A percentile compares a stretch with the other conserved stretches of the same genome.
Conservation (phyloP, 2,888 invertebrate genomes). For the Cartodere bifasciata region DNA sequence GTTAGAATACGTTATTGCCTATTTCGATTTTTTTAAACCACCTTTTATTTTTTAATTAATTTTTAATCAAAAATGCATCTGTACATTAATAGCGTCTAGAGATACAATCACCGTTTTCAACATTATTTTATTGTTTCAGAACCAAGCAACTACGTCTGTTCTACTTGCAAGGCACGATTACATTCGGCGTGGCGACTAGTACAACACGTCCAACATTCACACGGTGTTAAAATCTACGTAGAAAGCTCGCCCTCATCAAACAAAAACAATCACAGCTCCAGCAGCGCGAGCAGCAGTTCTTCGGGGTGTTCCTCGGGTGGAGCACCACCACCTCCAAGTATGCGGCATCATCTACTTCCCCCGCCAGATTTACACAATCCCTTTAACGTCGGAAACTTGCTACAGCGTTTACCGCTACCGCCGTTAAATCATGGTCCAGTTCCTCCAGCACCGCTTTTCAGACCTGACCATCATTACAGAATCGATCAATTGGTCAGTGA, state of each 20-base stretch:
- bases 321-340: constrained; percentile 45
- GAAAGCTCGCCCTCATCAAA: constrained; percentile 41
- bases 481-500: constrained; percentile 77
- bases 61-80: too few species aligned
- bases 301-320: constrained; percentile 40
- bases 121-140: constrained; percentile 50
- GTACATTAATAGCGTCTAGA: constrained; percentile 11
- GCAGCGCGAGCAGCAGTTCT: constrained; percentile 37
- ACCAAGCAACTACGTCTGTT: constrained; percentile 88
- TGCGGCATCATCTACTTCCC: constrained; percentile 56
- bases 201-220: constrained; percentile 89
- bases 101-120: not conserved
- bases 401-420: constrained; percentile 66
- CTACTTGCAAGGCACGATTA: constrained; percentile 82
- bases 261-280: constrained; percentile 44
- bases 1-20: too few species aligned
- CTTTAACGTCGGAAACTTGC: constrained; percentile 57
- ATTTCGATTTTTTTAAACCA: too few species aligned
- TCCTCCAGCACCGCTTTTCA: constrained; percentile 60
- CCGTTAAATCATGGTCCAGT: constrained; percentile 56
- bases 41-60: too few species aligned
- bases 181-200: constrained; percentile 92
- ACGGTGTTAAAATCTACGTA: constrained; percentile 87
- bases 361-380: constrained; percentile 65
- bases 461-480: constrained; percentile 67